Evolutionary conservation across 1,140 invertebrate species (phyloP).

Genomic region (Camponotus vicinus): DNA sequence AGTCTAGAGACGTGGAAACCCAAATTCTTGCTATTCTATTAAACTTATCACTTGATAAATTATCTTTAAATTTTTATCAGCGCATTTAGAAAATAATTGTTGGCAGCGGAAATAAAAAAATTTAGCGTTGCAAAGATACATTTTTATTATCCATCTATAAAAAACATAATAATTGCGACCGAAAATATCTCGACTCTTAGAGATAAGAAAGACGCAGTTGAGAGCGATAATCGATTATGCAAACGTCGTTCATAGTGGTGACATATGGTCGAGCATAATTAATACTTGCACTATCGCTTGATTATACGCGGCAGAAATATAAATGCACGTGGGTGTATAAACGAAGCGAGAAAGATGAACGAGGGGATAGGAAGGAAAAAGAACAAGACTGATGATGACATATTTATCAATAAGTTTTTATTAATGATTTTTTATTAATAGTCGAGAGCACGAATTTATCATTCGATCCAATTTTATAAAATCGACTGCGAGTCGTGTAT

Average conservation of each 20-base stretch:
- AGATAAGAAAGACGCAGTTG: slow-evolving; percentile 30
- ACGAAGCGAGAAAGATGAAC: slow-evolving; percentile 11
- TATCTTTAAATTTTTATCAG: neutral
- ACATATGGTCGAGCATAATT: slow-evolving; percentile 71
- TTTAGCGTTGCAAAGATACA: neutral
- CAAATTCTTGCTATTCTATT: neutral
- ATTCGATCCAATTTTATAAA: slow-evolving; percentile 12
- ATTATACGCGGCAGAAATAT: slow-evolving; percentile 60
- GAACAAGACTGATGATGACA: slow-evolving; percentile 9
- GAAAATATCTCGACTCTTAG: neutral
- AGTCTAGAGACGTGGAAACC: too few species aligned
- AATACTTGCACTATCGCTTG: slow-evolving; percentile 69
- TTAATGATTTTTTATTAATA: slow-evolving; percentile 42
- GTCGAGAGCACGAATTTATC: neutral
- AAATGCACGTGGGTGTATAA: slow-evolving; percentile 60
- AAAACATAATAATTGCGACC: slow-evolving; percentile 17
- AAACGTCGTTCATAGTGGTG: slow-evolving; percentile 72
- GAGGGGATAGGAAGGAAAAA: neutral
- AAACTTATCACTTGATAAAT: neutral
- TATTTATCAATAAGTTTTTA: slow-evolving; percentile 67
- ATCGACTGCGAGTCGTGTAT: slow-evolving; percentile 1
- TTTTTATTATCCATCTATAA: slow-evolving; percentile 34
- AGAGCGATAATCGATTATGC: slow-evolving; percentile 72
- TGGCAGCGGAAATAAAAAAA: neutral
- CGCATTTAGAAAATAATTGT: neutral